Evolutionary conservation across 2,888 invertebrate species (phyloP).

Genomic region (Thera britannica): DNA sequence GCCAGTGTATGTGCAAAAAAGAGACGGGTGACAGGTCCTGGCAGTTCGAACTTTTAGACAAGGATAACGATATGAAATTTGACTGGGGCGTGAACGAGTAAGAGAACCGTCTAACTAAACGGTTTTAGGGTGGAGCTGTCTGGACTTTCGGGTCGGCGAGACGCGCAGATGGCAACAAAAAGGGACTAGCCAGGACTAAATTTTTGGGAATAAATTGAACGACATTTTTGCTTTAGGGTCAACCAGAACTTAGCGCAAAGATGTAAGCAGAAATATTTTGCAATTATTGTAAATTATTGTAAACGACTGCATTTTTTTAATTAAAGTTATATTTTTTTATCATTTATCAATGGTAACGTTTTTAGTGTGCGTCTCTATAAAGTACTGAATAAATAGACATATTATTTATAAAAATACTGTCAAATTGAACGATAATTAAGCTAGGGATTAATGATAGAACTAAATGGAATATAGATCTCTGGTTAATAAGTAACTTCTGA

Average conservation of each 20-base stretch:
- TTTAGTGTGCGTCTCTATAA: too few species aligned
- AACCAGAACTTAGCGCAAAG: constrained; percentile 33
- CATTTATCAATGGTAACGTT: too few species aligned
- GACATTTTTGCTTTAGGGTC: constrained; percentile 76
- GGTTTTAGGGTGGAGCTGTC: constrained; percentile 85
- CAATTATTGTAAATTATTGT: too few species aligned
- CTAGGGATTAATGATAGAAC: too few species aligned
- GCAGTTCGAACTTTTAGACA: constrained; percentile 70
- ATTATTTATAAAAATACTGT: too few species aligned
- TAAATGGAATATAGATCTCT: too few species aligned
- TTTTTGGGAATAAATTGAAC: constrained; percentile 83
- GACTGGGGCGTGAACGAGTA: constrained; percentile 74
- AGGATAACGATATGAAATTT: constrained; percentile 71
- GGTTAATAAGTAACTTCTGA: too few species aligned
- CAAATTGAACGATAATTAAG: too few species aligned
- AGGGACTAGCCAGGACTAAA: constrained; percentile 76
- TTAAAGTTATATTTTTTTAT: too few species aligned
- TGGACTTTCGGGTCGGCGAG: constrained; percentile 75
- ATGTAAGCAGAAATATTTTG: constrained; percentile 51
- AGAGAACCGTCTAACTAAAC: constrained; percentile 77
- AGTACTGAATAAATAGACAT: too few species aligned
- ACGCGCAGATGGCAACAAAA: constrained; percentile 83
- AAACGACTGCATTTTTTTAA: too few species aligned
- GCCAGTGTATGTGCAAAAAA: constrained; percentile 69
- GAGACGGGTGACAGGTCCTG: constrained; percentile 77